Evolutionary conservation across 2,888 invertebrate genomes (phyloP), one percentile per base, ranked within the genome.

Genomic region (Osmoderma eremita): DNA sequence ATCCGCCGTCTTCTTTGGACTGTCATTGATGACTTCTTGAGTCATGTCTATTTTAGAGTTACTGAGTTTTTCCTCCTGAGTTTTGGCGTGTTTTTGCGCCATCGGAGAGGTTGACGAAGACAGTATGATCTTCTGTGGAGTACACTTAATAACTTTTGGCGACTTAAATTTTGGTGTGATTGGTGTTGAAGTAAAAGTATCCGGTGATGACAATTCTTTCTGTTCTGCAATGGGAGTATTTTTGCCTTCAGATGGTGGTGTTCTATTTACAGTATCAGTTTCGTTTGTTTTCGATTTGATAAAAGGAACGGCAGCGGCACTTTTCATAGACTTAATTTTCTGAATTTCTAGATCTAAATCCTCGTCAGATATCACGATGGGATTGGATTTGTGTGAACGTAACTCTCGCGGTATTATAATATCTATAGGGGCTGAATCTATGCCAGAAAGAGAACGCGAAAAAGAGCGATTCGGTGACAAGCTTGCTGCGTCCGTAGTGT

Each of bases 281-380:
- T 65, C 62, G 36, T 56, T 45, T 6, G 65, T 39, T 24, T 58
- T 48, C 8, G 58, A 53, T 18, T 39, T 58, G 3, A 8, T 65
- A n/a, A 65, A 65, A 6, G 65, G 65, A 20, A 61, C 61, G 3
- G 48, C 67, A 18, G 69, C 68, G 12, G 71, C 70, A 65, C 66
- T 74, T 77, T 86, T 87, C 82, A 86, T 87, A 62, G 82, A 83
- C 71, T 83, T 87, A 68, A 87, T 85, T 74, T 87, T 88, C 74
- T 88, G 87, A 74, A 90, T 88, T 82, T 91, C 89, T 66, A 88
- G 80, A 78, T 91, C 90, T 70, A 90, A 82, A 78, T 90, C 89
- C 77, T 89, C 88, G 81, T 89, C 88, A 61, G 88, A 88, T 70
- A 88, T 82, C 70, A 88, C 83, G 56, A 87, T 79, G 20, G 88